Conservation (phyloP, 53 echinoderm and acorn worm genomes). For the Henricia sp. region DNA sequence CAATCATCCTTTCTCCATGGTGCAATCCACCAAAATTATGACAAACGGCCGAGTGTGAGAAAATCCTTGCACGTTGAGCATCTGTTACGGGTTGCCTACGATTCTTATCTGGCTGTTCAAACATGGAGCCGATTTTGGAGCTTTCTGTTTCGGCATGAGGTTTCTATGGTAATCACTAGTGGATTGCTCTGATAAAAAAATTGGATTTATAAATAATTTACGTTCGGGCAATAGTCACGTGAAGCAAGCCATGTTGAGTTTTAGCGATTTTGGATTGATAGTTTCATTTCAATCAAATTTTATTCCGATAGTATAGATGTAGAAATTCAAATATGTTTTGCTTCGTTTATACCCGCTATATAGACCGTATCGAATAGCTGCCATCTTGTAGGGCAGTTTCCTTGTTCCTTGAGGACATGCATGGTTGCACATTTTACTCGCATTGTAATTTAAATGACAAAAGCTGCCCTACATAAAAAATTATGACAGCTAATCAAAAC, state of each 20-base stretch:
- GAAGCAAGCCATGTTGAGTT: no score
- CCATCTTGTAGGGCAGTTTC: no score
- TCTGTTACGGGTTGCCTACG: constrained; percentile 11
- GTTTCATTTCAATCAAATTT: background rate
- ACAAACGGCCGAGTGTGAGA: background rate
- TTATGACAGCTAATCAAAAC: no score
- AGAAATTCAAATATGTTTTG: no score
- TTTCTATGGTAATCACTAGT: background rate
- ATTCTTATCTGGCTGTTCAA: constrained; percentile 55
- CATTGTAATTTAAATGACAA: no score
- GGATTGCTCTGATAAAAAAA: background rate
- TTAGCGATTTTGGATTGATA: constrained; percentile 2
- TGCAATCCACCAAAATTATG: background rate
- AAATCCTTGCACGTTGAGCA: constrained; percentile 4
- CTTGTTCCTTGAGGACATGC: no score
- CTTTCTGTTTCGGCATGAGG: constrained; percentile 39
- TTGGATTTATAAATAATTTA: background rate
- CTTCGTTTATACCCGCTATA: no score
- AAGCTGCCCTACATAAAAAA: no score
- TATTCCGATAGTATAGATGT: background rate
- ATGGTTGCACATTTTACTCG: no score
- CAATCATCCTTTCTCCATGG: background rate
- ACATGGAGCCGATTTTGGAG: constrained; percentile 38
- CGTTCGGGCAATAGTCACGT: no score
- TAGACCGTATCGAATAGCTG: no score